Evolutionary conservation across 92 coral and sea anemone genomes (phyloP).

Genomic region (Blastomussa wellsi): DNA sequence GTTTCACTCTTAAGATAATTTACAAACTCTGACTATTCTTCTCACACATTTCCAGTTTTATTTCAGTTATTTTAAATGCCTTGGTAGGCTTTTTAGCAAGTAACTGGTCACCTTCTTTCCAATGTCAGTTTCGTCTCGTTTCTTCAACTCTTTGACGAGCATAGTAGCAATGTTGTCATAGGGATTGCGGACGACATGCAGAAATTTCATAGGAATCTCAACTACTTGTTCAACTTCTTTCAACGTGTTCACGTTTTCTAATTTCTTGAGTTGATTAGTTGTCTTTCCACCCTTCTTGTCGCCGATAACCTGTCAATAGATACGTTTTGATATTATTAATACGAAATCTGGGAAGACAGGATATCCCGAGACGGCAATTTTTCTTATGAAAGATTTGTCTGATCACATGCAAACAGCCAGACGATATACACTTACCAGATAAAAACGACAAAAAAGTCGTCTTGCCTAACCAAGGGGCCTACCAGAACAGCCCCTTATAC

Average conservation of each 20-base stretch:
- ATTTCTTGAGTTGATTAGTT: slow-evolving; percentile 60
- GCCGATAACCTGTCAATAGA: slow-evolving; percentile 76
- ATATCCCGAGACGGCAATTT: not conserved
- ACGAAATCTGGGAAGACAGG: not conserved
- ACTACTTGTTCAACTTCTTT: slow-evolving; percentile 49
- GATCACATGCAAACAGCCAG: not conserved
- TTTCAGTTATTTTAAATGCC: too few species aligned
- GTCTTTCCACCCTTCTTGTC: slow-evolving; percentile 92
- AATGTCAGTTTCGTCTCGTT: slow-evolving; percentile 34
- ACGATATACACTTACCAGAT: not conserved
- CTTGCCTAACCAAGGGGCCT: not conserved
- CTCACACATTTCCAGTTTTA: not conserved
- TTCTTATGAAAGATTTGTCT: not conserved
- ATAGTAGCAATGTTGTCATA: slow-evolving; percentile 95
- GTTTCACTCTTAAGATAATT: too few species aligned
- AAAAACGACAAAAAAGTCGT: not conserved
- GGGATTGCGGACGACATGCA: slow-evolving; percentile 93
- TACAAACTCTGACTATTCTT: not conserved
- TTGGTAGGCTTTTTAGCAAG: not conserved
- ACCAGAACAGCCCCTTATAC: too few species aligned
- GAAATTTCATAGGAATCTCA: slow-evolving; percentile 67
- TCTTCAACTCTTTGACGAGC: slow-evolving; percentile 68
- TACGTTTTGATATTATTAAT: not conserved
- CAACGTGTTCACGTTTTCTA: slow-evolving; percentile 33
- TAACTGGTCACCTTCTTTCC: slow-evolving; percentile 44